Evolutionary conservation across 2,113 vertebrate species (phyloP), one percentile per base, ranked within the genome.

Genomic region (Antennarius striatus): DNA sequence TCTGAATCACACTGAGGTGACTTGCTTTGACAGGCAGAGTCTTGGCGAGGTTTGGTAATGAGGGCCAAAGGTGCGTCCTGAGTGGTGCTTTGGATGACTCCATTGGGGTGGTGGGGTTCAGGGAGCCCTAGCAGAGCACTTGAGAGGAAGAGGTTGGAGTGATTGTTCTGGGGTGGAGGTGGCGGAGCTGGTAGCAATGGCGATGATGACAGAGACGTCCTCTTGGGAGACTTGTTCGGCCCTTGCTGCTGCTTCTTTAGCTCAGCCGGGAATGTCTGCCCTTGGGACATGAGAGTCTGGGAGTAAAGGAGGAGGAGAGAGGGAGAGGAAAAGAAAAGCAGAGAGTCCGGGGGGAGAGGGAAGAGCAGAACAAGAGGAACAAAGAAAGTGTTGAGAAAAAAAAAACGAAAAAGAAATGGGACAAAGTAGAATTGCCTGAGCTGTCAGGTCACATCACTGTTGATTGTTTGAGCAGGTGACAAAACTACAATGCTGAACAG

Each of bases 11-110:
- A 73, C 68, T 92, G 91, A 86, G 92, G 80, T 3, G 87, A 79
- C 45, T 89, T 93, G 78, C 94, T 93, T 77, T 70, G 93, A 43
- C 90, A 85, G 86, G 94, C 93, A 68, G 86, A 91, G 80, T 95
- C 95, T 78, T 94, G 91, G 90, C 95, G 96, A 85, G 90, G 90
- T 94, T 97, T 97, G 82, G 94, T 95, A 81, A 94, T 97, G 90
- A 98, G 96, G 87, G 96, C 96, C 87, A 98, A 90, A 84, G 96
- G 96, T 88, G 94, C 93, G 84, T 98, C 96, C 92, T 98, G 96
- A 93, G 96, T 95, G 91, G 96, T 94, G 83, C 93, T 96, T 82
- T 97, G 96, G 93, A 95, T 95, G 85, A 97, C 93, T 91, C 96
- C 96, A 79, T 97, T 98, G 82, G 94, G 94, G 85, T 95, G 95